Evolutionary conservation across 2,113 vertebrate species (phyloP).

Genomic region (Vimba vimba): DNA sequence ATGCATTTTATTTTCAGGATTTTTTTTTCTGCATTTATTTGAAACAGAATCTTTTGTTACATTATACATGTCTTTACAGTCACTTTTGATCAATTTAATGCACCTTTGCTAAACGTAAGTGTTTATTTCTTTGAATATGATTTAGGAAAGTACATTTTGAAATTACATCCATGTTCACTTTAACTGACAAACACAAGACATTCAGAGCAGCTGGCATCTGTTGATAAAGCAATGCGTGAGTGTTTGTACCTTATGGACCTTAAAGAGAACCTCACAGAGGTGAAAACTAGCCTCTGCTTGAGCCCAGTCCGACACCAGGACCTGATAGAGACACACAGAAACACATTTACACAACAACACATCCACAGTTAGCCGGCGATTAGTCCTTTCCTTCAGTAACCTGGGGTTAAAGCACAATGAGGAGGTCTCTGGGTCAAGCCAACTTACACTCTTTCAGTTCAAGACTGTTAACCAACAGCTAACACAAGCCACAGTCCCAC

Average conservation of each 20-base stretch:
- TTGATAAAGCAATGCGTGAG: neutral
- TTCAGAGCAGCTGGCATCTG: neutral
- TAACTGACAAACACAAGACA: neutral
- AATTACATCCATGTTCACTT: neutral
- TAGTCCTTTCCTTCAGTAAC: neutral
- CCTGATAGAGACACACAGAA: constrained; percentile 68
- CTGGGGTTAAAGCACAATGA: neutral
- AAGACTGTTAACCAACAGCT: too few species aligned
- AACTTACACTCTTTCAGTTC: too few species aligned
- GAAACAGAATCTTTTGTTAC: too few species aligned
- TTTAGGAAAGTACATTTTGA: neutral
- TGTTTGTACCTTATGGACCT: constrained; percentile 88
- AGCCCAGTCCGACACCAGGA: constrained; percentile 86
- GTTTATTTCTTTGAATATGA: neutral
- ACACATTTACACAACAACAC: neutral
- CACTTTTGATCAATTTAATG: too few species aligned
- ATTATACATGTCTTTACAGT: too few species aligned
- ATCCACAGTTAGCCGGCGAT: too few species aligned
- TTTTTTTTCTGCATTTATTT: too few species aligned
- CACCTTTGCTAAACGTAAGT: neutral
- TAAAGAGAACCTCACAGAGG: constrained; percentile 97
- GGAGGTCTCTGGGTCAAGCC: too few species aligned
- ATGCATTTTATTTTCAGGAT: too few species aligned
- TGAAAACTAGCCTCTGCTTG: constrained; percentile 87
- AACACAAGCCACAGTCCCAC: too few species aligned